phyloP scores from a whole-genome alignment of 2,888 invertebrate genomes.

The Teleiodes luculella region DNA sequence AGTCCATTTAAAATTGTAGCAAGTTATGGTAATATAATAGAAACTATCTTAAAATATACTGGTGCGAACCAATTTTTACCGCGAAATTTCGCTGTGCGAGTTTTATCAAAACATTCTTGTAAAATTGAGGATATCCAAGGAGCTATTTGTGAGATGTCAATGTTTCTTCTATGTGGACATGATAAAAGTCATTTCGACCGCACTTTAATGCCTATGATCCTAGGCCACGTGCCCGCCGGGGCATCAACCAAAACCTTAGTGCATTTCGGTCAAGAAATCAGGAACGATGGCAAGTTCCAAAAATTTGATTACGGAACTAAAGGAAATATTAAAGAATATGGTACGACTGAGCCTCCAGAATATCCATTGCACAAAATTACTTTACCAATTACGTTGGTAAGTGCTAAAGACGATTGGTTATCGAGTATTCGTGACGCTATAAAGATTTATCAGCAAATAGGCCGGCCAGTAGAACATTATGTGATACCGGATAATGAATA shows the following conservation, averaged over 20 bases:
- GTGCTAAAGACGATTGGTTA: conserved; percentile 85
- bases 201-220: conserved; percentile 82
- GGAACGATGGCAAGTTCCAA: conserved; percentile 77
- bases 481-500: conserved; percentile 81
- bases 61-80: conserved; percentile 87
- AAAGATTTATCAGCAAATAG: conserved; percentile 72
- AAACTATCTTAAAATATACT: conserved; percentile 80
- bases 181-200: conserved; percentile 83
- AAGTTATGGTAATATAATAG: conserved; percentile 79
- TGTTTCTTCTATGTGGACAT: conserved; percentile 86
- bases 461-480: conserved; percentile 77
- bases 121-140: conserved; percentile 75
- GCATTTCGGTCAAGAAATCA: conserved; percentile 83
- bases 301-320: conserved; percentile 83
- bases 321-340: conserved; percentile 80
- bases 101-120: conserved; percentile 81
- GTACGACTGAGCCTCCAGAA: conserved; percentile 76
- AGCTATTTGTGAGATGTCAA: conserved; percentile 83
- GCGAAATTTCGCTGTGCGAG: conserved; percentile 78
- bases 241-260: conserved; percentile 84
- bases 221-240: conserved; percentile 85
- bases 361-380: conserved; percentile 81
- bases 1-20: conserved; percentile 84
- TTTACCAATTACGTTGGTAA: conserved; percentile 82
- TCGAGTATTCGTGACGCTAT: conserved; percentile 81